Evolutionary conservation across 2,113 vertebrate genomes (phyloP), one percentile per base, ranked within the genome.

Genomic region (Isurus oxyrinchus): DNA sequence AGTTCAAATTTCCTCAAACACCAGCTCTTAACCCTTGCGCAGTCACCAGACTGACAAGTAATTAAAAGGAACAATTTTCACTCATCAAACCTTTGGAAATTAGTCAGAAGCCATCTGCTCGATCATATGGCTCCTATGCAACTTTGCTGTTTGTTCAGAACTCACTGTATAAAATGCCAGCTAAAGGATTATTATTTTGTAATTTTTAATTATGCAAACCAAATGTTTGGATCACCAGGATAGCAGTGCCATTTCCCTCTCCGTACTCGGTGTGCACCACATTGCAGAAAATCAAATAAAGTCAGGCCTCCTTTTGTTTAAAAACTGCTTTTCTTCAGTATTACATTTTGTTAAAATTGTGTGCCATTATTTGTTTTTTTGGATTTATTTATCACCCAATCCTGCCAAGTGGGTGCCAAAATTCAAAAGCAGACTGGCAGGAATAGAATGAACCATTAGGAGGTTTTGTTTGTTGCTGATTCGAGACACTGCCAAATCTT

Each of bases 31-130:
- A 98, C 97, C 97, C 97, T 97, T 97, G 98, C 97, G 97, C 98
- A 97, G 97, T 97, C 97, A 98, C 97, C 96, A 97, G 98, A 98
- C 98, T 99, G 98, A 99, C 98, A 99, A 98, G 98, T 98, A 99
- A 99, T 99, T 99, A 99, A 98, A 98, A 97, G 97, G 98, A 98
- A 98, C 97, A 98, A 98, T 98, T 98, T 98, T 98, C 97, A 98
- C 98, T 98, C 98, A 98, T 99, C 98, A 98, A 97, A 98, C 97
- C 97, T 98, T 98, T 97, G 97, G 97, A 98, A 98, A 98, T 98
- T 97, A 98, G 98, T 98, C 98, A 98, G 98, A 97, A 97, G 97
- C 99, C 98, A 99, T 99, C 98, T 99, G 98, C 97, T 98, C 97
- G 96, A 97, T 99, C 98, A 98, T 98, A 98, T 98, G 98, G 97